Evolutionary conservation across 2,888 invertebrate species (phyloP).

Genomic region (Rotaria macrura): DNA sequence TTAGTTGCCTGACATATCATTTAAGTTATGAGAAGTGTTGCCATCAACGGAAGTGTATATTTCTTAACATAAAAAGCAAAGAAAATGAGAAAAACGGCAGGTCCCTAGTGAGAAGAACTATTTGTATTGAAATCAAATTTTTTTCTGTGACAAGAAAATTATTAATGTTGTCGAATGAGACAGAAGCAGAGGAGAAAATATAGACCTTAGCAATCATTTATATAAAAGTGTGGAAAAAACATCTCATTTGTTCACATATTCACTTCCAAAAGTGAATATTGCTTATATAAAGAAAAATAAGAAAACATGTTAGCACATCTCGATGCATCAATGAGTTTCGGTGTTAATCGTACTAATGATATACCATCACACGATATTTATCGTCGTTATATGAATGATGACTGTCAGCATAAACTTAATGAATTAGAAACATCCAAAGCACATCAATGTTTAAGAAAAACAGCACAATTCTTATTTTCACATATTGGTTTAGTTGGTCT

Average conservation of each 20-base stretch:
- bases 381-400: background rate
- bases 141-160: background rate
- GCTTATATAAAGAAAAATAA: background rate
- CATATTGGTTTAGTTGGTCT: slow-evolving; percentile 30
- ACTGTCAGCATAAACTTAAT: background rate
- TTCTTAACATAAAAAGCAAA: background rate
- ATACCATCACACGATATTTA: background rate
- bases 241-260: background rate
- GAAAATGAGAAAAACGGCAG: background rate
- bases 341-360: background rate
- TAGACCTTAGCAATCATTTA: too few species aligned
- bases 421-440: background rate
- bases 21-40: background rate
- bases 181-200: background rate
- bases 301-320: background rate
- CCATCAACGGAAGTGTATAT: background rate
- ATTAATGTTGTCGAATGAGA: background rate
- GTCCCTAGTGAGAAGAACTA: background rate
- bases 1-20: background rate
- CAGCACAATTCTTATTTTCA: slow-evolving; percentile 40
- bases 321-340: background rate
- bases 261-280: background rate
- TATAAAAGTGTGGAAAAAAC: background rate
- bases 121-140: background rate
- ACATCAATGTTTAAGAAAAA: slow-evolving; percentile 36